These are phyloP conservation scores for Xiphorhynchus elegans DNA, from an alignment of 2,113 vertebrate genomes.

Conservation along the genomic window DNA sequence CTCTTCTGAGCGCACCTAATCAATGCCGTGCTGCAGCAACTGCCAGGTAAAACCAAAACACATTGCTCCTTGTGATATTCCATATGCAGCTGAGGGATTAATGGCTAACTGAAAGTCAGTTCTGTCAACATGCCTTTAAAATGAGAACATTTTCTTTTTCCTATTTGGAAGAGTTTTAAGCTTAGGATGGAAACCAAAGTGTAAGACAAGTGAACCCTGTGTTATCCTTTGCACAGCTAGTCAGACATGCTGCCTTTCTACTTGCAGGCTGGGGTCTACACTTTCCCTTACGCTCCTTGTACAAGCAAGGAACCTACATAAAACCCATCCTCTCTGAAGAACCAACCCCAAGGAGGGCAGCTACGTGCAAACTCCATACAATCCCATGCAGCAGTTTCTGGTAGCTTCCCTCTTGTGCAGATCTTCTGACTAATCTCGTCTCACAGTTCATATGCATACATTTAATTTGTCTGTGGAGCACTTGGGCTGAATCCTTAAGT, in stretches of 20 bases:
- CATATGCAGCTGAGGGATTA: background rate
- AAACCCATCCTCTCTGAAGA: background rate
- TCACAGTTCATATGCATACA: background rate
- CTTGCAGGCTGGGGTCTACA: background rate
- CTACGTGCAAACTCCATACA: background rate
- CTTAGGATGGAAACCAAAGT: background rate
- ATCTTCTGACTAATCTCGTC: background rate
- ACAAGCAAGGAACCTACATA: background rate
- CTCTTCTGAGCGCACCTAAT: background rate
- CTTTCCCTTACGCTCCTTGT: accelerated
- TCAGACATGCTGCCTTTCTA: background rate
- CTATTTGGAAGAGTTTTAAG: background rate
- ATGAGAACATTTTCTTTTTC: background rate
- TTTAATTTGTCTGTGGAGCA: background rate
- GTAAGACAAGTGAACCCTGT: background rate
- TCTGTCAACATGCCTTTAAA: background rate
- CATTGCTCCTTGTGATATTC: background rate
- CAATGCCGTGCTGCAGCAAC: accelerated
- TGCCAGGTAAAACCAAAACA: background rate
- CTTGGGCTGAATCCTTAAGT: background rate
- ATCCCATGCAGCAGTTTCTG: accelerated
- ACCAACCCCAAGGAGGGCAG: background rate
- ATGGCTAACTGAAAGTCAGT: background rate
- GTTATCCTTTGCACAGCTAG: background rate
- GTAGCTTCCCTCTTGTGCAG: background rate